These are phyloP conservation scores for Choreutis nemorana DNA, from an alignment of 2,888 invertebrate species.

Conservation along the genomic window DNA sequence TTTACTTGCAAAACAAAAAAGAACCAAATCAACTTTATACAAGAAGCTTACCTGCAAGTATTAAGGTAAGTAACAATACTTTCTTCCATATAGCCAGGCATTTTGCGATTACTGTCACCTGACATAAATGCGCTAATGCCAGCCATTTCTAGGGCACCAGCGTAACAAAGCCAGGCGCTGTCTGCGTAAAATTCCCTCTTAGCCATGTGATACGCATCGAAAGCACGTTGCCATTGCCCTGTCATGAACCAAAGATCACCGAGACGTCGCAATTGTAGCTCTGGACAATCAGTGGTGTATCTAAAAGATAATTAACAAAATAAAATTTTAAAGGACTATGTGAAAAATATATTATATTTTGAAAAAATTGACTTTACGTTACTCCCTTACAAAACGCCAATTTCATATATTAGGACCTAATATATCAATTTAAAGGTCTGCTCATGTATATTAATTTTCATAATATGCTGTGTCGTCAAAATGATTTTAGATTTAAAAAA, in stretches of 20 bases:
- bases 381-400: no score
- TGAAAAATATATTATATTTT: no score
- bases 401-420: no score
- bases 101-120: conserved; percentile 78
- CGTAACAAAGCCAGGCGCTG: conserved; percentile 96
- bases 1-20: conserved; percentile 7
- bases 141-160: conserved; percentile 97
- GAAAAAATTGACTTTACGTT: no score
- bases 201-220: conserved; percentile 94
- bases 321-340: no score
- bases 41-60: conserved; percentile 77
- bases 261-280: conserved; percentile 90
- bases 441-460: no score
- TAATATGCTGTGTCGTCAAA: no score
- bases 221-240: conserved; percentile 91
- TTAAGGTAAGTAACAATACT: conserved; percentile 91
- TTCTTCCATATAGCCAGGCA: conserved; percentile 92
- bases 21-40: conserved; percentile 1
- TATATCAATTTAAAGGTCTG: no score
- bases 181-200: conserved; percentile 97
- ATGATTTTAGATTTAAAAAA: no score
- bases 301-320: conserved; percentile 41
- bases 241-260: conserved; percentile 98
- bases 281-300: conserved; percentile 84
- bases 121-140: conserved; percentile 91